Percentiles rank a stretch among this genome's conserved stretches.
Evolutionary conservation across 2,888 invertebrate species (phyloP).

Genomic region (Phytoseiulus persimilis): DNA sequence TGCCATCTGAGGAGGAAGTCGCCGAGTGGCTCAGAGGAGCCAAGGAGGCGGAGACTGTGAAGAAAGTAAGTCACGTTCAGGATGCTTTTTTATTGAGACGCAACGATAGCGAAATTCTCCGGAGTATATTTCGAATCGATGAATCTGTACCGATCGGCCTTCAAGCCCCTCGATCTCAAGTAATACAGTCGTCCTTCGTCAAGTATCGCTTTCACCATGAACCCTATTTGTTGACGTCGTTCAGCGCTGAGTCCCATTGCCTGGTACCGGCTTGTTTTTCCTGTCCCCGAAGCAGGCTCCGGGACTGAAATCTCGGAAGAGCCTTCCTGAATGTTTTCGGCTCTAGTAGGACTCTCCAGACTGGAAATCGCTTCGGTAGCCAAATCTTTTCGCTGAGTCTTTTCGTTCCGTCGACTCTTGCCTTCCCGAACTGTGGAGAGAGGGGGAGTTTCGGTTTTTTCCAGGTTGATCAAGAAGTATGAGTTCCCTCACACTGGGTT

Average conservation of each 20-base stretch:
- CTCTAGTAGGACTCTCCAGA: too few relatives aligned
- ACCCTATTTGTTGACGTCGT: background rate
- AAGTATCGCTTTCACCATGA: conserved; percentile 1
- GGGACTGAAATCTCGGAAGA: too few relatives aligned
- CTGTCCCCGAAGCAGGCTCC: too few relatives aligned
- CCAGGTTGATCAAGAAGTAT: too few relatives aligned
- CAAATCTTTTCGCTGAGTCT: background rate
- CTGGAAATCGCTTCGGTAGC: too few relatives aligned
- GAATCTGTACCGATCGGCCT: conserved; percentile 1
- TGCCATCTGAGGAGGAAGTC: conserved; percentile 15
- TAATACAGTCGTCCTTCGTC: conserved; percentile 15
- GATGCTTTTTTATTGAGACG: background rate
- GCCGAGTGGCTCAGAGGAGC: conserved; percentile 31
- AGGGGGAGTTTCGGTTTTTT: background rate
- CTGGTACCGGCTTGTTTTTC: background rate
- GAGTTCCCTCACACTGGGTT: too few relatives aligned
- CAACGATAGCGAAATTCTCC: conserved; percentile 18
- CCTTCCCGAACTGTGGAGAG: background rate
- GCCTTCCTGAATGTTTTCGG: too few relatives aligned
- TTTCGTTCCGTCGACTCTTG: background rate
- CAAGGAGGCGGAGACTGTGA: conserved; percentile 40
- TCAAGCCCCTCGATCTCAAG: background rate
- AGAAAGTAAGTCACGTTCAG: conserved; percentile 1
- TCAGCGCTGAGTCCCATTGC: background rate
- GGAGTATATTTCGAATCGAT: background rate